Evolutionary conservation across 2,113 vertebrate genomes (phyloP).

Genomic region (Peromyscus californicus): DNA sequence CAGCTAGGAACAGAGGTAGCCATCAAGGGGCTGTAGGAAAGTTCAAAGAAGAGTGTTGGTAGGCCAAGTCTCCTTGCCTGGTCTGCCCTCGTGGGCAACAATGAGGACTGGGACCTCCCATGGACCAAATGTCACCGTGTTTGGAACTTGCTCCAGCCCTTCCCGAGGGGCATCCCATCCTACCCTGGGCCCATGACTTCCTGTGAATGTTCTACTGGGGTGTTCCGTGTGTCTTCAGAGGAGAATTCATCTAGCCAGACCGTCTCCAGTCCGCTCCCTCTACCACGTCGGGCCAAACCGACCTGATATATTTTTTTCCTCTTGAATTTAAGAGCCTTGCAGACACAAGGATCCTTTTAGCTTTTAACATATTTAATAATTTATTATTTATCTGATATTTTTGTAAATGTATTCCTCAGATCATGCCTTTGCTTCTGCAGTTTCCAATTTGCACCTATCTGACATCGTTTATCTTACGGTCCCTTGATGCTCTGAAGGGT

Average conservation of each 20-base stretch:
- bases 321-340: slow-evolving; percentile 77
- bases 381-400: slow-evolving; percentile 80
- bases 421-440: slow-evolving; percentile 18
- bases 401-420: slow-evolving; percentile 71
- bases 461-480: slow-evolving; percentile 31
- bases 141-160: slow-evolving; percentile 1
- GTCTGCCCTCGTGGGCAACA: not conserved
- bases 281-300: slow-evolving; percentile 45
- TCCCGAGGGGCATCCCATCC: not conserved
- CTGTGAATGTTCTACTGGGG: not conserved
- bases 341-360: slow-evolving; percentile 76
- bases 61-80: not conserved
- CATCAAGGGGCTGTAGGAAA: not conserved
- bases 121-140: not conserved
- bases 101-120: not conserved
- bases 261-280: not conserved
- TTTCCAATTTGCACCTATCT: slow-evolving; percentile 71
- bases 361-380: slow-evolving; percentile 84
- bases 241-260: slow-evolving; percentile 37
- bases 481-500: slow-evolving; percentile 34
- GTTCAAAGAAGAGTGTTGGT: not conserved
- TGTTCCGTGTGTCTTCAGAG: not conserved
- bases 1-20: not conserved
- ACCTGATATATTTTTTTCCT: not conserved
- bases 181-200: slow-evolving; percentile 36